Evolutionary conservation across 2,797 vertebrate genomes (phyloP).

Genomic region (Amniataba percoides): DNA sequence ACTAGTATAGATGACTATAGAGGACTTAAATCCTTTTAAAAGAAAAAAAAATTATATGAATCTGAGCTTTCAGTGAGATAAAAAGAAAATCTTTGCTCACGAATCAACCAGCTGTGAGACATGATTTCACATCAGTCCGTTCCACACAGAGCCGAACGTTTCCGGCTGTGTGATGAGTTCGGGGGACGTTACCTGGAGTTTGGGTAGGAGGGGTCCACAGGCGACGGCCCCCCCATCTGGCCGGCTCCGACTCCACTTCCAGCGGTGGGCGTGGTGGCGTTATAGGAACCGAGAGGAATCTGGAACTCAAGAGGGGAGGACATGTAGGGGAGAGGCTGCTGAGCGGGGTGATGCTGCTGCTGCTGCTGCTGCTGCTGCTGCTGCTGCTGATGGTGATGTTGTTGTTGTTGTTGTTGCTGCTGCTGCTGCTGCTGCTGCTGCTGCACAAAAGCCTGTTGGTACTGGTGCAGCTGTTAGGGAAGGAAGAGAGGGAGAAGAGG

Average conservation of each 20-base stretch:
- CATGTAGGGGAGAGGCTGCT: conserved; percentile 88
- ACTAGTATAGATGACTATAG: too few species aligned
- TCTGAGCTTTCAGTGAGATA: background rate
- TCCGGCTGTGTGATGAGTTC: too few species aligned
- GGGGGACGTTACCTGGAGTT: conserved; percentile 83
- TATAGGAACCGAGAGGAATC: conserved; percentile 86
- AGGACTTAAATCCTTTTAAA: background rate
- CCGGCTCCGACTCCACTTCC: conserved; percentile 66
- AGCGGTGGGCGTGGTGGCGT: conserved; percentile 69
- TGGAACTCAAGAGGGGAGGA: conserved; percentile 92
- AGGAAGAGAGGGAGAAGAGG: conserved; percentile 57
- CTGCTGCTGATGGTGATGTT: conserved; percentile 70
- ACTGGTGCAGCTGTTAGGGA: conserved; percentile 90
- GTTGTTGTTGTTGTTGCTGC: conserved; percentile 87
- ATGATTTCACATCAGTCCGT: too few species aligned
- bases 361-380: too few species aligned
- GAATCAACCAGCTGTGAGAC: too few species aligned
- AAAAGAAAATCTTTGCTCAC: too few species aligned
- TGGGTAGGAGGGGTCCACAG: conserved; percentile 82
- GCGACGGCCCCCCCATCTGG: conserved; percentile 73
- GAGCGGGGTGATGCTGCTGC: conserved; percentile 82
- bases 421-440: conserved; percentile 85
- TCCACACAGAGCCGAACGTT: too few species aligned
- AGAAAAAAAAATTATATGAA: background rate
- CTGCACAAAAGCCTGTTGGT: conserved; percentile 92